Evolutionary conservation across 2,888 invertebrate species (phyloP), one percentile per base, ranked within the genome.

Genomic region (Synanthedon myopaeformis): DNA sequence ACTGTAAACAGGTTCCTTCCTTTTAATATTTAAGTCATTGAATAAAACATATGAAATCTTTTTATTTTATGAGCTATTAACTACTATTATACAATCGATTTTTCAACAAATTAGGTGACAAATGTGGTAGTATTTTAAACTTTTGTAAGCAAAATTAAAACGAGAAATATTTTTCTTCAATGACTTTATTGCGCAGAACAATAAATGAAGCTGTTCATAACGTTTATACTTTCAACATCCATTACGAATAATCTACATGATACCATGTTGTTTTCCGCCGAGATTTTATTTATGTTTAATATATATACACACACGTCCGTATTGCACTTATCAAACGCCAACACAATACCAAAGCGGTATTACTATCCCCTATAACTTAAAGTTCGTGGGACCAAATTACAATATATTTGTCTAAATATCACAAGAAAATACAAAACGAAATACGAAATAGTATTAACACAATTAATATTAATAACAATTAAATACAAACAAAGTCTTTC

Each of bases 351-450:
- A 72, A 76, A 82, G 79, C 82, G 75, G 72, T 68, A 57, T 35
- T 49, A 69, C 70, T 75, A 76, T 80, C 83, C 85, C 82, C 79
- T 75, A 67, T 78, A 85, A 85, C 85, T 85, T 85, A 85, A 70
- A 85, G 85, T 84, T 84, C 83, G 80, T 81, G 86, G 86, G 85
- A 82, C 78, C 76, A 66, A 68, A 77, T 84, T 81, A 83, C 74
- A 73, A 83, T 83, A 80, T 84, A 84, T 81, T 87, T 85, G 80
- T 86, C 86, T 87, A 87, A 81, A 86, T 87, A 87, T 87, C 87
- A 87, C 87, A 87, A 87, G 85, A 80, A 85, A 84, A 85, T 86
- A 86, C 83, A 84, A 86, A 86, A 85, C 83, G 82, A 85, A 86
- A 84, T 86, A 86, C 75, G 78, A 77, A 77, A 84, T 83, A 87